Evolutionary conservation across 2,888 invertebrate species (phyloP), one percentile per base, ranked within the genome.

Genomic region (Agriopis leucophaearia): DNA sequence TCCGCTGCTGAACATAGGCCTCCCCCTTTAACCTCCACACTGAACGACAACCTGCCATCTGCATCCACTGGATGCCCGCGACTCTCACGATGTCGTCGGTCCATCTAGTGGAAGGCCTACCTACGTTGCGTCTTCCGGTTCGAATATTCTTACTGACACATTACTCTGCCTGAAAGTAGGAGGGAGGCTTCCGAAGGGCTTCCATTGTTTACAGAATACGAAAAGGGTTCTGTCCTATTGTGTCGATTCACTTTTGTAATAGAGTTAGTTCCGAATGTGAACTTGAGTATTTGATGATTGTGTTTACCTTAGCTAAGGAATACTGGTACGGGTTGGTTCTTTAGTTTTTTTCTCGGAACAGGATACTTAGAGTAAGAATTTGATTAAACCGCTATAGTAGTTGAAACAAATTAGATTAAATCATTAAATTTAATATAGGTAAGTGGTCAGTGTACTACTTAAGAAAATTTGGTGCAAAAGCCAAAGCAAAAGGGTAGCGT

Each of bases 151-250:
- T 48, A 63, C 63, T 58, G 52, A 44, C 9, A 42, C 13, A 44
- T 10, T 12, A 66, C 56, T 66, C 69, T 67, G 57, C 4, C 64
- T n/a, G 16, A 54, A 45, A 59, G 3, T 57, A 48, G n/a, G 16
- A 13, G 51, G 60, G 55, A 47, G 50, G 69, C 63, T 69, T 69
- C 51, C 61, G 55, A 70, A 78, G 80, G 78, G 78, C 74, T 68
- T 74, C 77, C 71, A 73, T 78, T 80, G 79, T 79, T 79, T 81
- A 78, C 78, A 67, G 72, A 76, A 79, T 75, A 78, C 74, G 67
- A 73, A 77, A 85, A 82, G 85, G 83, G 83, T 83, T 76, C 78
- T 74, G 77, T 77, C 64, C 77, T 65, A 77, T 81, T 82, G 79
- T 79, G 73, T 71, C 58, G 67, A 70, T 54, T 75, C 72, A 73